Evolutionary conservation across 1,140 invertebrate species (phyloP), one percentile per base, ranked within the genome.

Genomic region (Drosophila albomicans): DNA sequence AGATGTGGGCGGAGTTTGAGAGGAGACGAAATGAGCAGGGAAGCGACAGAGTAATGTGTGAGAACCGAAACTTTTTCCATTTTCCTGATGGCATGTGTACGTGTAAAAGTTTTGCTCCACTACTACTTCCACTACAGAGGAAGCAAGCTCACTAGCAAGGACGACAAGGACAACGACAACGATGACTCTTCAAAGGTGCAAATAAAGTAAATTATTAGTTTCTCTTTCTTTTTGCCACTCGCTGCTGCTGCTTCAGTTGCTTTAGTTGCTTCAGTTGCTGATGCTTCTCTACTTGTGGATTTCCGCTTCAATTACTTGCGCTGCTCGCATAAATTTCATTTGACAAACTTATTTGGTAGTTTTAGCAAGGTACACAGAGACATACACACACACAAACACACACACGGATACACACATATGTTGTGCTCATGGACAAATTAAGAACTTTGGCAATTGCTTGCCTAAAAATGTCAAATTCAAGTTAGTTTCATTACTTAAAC

Each of bases 191-290:
- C 85, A 88, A 81, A 88, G 85, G 85, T 89, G 85, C 85, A 88
- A 88, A 88, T 88, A 88, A 88, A 88, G 85, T 88, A 88, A 88
- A 88, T 88, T 88, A 88, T 89, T 88, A 88, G 81, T 89, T 85
- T 81, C 85, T 78, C 8, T 51, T 51, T 51, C 45, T 57, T 8
- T 15, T 30, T 13, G 35, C 32, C 3, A 10, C 45, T 45, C 4
- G 25, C 16, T 57, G 1, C 15, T 11, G 1, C 45, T 43, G n/a
- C 38, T 25, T 6, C 28, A 20, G 4, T 43, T 56, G n/a, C 38
- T 25, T 6, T 15, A 20, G 4, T 43, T 56, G 13, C 61, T 46
- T 11, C 13, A 16, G 13, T 15, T 49, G 41, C 41, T 10, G 25
- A 25, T 51, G 5, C 15, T 16, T 51, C 35, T 38, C 73, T 82